A percentile compares a stretch with the other conserved stretches of the same genome.
Conservation (phyloP, 2,888 invertebrate species). For the Pyrrhia umbra region DNA sequence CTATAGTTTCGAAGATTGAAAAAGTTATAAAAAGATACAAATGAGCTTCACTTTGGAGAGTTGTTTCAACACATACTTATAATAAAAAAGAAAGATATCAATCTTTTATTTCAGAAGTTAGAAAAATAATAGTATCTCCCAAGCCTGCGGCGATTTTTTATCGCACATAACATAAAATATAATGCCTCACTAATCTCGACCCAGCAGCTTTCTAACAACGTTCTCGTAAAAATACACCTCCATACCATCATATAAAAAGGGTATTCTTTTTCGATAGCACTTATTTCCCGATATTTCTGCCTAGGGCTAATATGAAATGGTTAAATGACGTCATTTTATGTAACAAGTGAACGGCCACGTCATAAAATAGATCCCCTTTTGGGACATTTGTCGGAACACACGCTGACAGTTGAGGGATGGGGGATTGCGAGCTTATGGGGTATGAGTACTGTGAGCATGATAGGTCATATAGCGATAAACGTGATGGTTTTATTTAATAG, state of each 20-base stretch:
- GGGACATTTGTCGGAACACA: constrained; percentile 64
- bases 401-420: constrained; percentile 73
- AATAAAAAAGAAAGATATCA: too few relatives aligned
- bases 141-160: constrained; percentile 7
- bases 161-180: constrained; percentile 33
- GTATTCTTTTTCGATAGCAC: not conserved
- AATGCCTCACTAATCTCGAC: constrained; percentile 17
- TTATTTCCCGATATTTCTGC: constrained; percentile 16
- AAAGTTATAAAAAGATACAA: too few relatives aligned
- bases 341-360: constrained; percentile 49
- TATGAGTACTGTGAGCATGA: constrained; percentile 64
- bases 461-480: constrained; percentile 4
- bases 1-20: too few relatives aligned
- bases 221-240: constrained; percentile 19
- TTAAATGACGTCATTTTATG: constrained; percentile 58
- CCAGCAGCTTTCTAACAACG: constrained; percentile 13
- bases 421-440: constrained; percentile 53
- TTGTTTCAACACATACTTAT: too few relatives aligned
- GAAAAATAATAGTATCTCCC: not conserved
- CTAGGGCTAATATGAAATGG: constrained; percentile 51
- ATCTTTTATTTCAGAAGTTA: not conserved
- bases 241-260: constrained; percentile 5
- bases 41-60: too few relatives aligned
- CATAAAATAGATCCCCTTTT: constrained; percentile 62
- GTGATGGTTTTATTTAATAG: constrained; percentile 14